phyloP scores from a whole-genome alignment of 2,797 vertebrate genomes.

The Percopsis omiscomaycus region DNA sequence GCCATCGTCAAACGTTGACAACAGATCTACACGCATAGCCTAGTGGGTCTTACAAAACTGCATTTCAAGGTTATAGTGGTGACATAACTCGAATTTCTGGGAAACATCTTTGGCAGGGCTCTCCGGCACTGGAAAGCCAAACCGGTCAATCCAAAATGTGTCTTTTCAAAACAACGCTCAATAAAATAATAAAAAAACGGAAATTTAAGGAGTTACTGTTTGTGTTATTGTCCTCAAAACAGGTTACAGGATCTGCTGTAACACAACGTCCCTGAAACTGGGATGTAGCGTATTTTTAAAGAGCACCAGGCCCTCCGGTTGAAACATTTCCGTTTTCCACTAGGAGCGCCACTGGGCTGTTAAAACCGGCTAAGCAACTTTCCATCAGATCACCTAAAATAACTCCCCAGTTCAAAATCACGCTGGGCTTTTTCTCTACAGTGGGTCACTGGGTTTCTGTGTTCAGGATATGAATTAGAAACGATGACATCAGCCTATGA shows the following conservation, averaged over 20 bases:
- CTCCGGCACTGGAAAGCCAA: too few species aligned
- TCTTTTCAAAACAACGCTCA: neutral
- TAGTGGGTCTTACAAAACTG: too few species aligned
- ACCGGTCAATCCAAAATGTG: neutral
- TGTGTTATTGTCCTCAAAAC: too few species aligned
- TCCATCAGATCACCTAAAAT: constrained; percentile 57
- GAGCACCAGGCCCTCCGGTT: neutral
- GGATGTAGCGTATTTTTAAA: neutral
- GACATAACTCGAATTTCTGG: too few species aligned
- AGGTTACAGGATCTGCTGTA: too few species aligned
- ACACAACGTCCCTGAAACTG: too few species aligned
- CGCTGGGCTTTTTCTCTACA: constrained; percentile 37
- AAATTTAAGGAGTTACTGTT: too few species aligned
- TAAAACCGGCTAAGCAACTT: constrained; percentile 52
- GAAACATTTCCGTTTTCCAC: neutral
- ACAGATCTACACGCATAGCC: too few species aligned
- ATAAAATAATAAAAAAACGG: too few species aligned
- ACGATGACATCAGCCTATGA: constrained; percentile 67
- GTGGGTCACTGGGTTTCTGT: constrained; percentile 47
- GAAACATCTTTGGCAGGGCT: too few species aligned
- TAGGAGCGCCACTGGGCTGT: constrained; percentile 18
- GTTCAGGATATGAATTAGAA: constrained; percentile 45
- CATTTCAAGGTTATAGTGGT: too few species aligned
- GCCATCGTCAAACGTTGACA: too few species aligned
- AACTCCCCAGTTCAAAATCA: constrained; percentile 40